Percentiles rank a stretch among this genome's conserved stretches.
These are phyloP conservation scores for Eriosoma lanigerum DNA, from an alignment of 1,140 invertebrate species.

Conservation along the genomic window DNA sequence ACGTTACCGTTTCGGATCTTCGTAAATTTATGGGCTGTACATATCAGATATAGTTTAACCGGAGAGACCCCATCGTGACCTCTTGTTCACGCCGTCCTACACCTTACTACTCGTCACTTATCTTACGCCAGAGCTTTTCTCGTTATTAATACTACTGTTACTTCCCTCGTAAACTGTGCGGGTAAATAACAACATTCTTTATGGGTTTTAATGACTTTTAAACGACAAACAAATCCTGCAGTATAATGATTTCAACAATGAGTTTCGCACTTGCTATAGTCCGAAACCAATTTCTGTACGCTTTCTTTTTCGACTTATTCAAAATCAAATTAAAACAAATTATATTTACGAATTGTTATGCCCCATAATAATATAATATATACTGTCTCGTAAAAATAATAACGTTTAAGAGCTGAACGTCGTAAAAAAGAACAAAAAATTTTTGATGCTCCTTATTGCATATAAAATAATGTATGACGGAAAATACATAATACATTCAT, in stretches of 20 bases:
- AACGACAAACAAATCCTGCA: neutral
- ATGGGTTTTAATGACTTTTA: neutral
- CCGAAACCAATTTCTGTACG: neutral
- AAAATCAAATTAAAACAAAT: slow-evolving; percentile 15
- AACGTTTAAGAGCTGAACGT: neutral
- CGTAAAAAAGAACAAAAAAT: slow-evolving; percentile 15
- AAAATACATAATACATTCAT: too few species aligned
- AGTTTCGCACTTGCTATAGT: neutral
- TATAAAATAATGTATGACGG: neutral
- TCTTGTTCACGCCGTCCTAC: neutral
- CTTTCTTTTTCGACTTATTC: slow-evolving; percentile 13
- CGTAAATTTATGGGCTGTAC: slow-evolving; percentile 37
- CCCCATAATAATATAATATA: neutral
- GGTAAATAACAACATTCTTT: neutral
- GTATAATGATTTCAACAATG: neutral
- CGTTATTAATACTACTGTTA: neutral
- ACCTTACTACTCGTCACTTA: neutral
- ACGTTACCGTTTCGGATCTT: slow-evolving; percentile 36
- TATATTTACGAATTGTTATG: slow-evolving; percentile 1
- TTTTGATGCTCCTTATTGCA: neutral
- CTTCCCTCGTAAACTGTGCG: slow-evolving; percentile 21
- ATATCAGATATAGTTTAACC: neutral
- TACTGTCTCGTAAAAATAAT: slow-evolving; percentile 22
- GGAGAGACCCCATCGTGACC: neutral
- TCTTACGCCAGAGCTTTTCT: slow-evolving; percentile 23